Evolutionary conservation across 2,888 invertebrate species (phyloP), one percentile per base, ranked within the genome.

Genomic region (Agrochola litura): DNA sequence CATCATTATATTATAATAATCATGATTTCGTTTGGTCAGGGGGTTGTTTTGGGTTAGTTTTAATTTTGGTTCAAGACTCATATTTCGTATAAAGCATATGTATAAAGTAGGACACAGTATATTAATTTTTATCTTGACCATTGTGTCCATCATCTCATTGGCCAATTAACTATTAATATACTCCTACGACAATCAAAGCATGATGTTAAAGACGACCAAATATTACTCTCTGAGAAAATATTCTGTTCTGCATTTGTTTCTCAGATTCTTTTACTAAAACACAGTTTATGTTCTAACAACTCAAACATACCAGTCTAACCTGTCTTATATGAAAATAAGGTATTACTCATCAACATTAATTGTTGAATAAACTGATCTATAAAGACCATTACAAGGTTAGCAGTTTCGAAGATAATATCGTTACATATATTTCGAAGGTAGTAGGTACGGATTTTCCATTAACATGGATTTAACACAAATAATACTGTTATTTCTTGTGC

Each of bases 311-410:
- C 49, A 56, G 70, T 25, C 16, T 22, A 64, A 79, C 64, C 30
- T 52, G 64, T 65, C 52, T 0, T 60, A 14, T 0, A 22, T 46
- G 10, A 46, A 54, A 72, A 54, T 60, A 66, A 66, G 9, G 5
- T 54, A 37, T 65, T 58, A 79, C 58, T 79, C 71, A 78, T 58
- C 63, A 58, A 12, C n/a, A 58, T 52, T 71, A 3, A 60, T 60
- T 54, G 43, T 60, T 65, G 30, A 58, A 10, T 49, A 78, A 2
- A 76, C 52, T 65, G 49, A n/a, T 60, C 43, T n/a, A 0, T 30
- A n/a, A 0, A 37, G 1, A 60, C 6, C 14, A 37, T 0, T 22
- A 43, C 71, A 70, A 78, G 79, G 64, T 37, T 70, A 46, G 22
- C 25, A 30, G 25, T 61, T 54, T 37, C 19, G 16, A 10, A 43